Percentiles rank a stretch among this genome's conserved stretches.
These are phyloP conservation scores for Diadophis punctatus DNA, from an alignment of 2,113 vertebrate genomes.

Conservation along the genomic window DNA sequence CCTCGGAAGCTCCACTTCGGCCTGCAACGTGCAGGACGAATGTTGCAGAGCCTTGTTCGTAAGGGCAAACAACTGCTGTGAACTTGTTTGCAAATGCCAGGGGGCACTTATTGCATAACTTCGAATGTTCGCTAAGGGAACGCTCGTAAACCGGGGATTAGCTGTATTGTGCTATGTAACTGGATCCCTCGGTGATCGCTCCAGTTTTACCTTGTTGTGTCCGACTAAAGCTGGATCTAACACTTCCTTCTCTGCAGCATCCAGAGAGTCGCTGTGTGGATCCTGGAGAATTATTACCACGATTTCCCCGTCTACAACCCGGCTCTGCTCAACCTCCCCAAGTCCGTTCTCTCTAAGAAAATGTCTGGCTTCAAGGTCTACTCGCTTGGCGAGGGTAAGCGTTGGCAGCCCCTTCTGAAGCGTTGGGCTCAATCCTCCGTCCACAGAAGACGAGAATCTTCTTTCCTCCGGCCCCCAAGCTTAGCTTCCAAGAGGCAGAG, in stretches of 20 bases:
- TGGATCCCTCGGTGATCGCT: neutral
- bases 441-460: neutral
- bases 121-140: no score
- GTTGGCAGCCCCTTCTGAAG: neutral
- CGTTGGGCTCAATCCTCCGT: no score
- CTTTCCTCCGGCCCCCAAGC: neutral
- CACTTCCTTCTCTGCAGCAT: conserved; percentile 72
- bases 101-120: no score
- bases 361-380: conserved; percentile 98
- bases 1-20: no score
- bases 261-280: conserved; percentile 92
- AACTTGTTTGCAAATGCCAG: no score
- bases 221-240: neutral
- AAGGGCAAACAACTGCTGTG: no score
- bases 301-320: conserved; percentile 97
- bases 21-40: no score
- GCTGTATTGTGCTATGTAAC: neutral
- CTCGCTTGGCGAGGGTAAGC: conserved; percentile 90
- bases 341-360: conserved; percentile 95
- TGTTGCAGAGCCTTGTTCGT: no score
- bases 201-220: neutral
- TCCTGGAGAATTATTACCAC: conserved; percentile 94
- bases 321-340: conserved; percentile 92
- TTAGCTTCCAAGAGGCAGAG: neutral
- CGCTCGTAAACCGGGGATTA: no score